Evolutionary conservation across 37 sponge, comb jelly and placozoan species (phyloP).

Genomic region (Halichondria panicea): DNA sequence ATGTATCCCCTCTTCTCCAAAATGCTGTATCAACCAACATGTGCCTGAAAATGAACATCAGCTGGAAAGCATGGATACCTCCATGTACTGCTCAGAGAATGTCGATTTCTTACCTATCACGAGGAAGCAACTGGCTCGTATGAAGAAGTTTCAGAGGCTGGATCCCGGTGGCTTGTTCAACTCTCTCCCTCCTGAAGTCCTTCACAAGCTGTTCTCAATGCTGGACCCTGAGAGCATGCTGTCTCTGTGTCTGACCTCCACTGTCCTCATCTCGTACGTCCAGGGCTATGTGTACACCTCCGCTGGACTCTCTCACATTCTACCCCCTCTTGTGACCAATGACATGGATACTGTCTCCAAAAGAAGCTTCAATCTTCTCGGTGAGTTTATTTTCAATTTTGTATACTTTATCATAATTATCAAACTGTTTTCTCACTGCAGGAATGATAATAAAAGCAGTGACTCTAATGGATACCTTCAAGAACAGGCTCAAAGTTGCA

Average conservation of each 20-base stretch:
- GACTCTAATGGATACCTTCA: too few relatives aligned
- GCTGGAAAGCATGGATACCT: too few relatives aligned
- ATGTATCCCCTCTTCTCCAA: too few relatives aligned
- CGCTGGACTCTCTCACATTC: conserved; percentile 17
- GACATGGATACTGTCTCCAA: conserved; percentile 1
- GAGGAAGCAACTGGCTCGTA: too few relatives aligned
- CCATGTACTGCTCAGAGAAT: too few relatives aligned
- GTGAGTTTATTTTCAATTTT: not conserved
- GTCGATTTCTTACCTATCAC: too few relatives aligned
- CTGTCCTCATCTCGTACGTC: conserved; percentile 4
- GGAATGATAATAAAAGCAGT: too few relatives aligned
- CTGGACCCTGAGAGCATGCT: conserved; percentile 20
- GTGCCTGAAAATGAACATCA: too few relatives aligned
- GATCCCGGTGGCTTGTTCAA: conserved; percentile 14
- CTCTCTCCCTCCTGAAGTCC: conserved; percentile 33
- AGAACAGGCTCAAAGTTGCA: too few relatives aligned
- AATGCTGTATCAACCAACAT: too few relatives aligned
- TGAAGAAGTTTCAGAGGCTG: not conserved
- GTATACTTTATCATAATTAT: not conserved
- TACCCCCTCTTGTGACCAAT: not conserved
- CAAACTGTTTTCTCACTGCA: not conserved
- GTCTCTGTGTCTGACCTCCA: conserved; percentile 14
- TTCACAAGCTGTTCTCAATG: conserved; percentile 20
- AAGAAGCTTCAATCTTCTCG: too few relatives aligned
- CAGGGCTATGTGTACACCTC: conserved; percentile 8